Percentiles rank a stretch among this genome's conserved stretches.
phyloP scores from a whole-genome alignment of 2,797 vertebrate genomes.

The Anguilla megastoma region DNA sequence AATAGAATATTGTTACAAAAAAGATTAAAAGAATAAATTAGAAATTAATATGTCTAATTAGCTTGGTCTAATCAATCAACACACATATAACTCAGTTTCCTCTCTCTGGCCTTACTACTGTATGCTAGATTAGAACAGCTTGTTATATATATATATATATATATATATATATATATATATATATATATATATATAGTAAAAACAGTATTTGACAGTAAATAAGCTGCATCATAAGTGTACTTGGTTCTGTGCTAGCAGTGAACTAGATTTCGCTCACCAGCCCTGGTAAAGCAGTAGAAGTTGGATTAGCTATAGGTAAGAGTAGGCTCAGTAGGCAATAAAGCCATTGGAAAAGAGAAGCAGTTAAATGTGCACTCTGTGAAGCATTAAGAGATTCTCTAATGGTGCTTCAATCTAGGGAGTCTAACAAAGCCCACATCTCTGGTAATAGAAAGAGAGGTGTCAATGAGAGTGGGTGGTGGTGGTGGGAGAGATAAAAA shows the following conservation, averaged over 20 bases:
- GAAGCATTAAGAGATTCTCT: slow-evolving; percentile 16
- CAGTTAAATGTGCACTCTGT: neutral
- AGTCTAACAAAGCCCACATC: neutral
- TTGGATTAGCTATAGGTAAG: neutral
- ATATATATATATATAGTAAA: too few species aligned
- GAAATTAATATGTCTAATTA: neutral
- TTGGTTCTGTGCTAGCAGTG: neutral
- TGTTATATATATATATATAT: too few species aligned
- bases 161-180: too few species aligned
- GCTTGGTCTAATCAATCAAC: neutral
- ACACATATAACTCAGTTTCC: neutral
- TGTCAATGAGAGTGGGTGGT: slow-evolving; percentile 37
- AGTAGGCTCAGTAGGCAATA: neutral
- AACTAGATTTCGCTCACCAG: neutral
- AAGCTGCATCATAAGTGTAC: neutral
- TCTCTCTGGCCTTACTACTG: neutral
- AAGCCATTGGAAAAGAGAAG: neutral
- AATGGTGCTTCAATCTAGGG: slow-evolving; percentile 2
- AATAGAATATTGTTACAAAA: neutral
- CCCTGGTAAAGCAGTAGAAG: neutral
- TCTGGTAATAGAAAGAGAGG: slow-evolving; percentile 7
- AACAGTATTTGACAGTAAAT: neutral
- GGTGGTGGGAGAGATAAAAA: slow-evolving; percentile 40
- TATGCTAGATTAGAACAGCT: neutral
- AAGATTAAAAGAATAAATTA: neutral